A percentile compares a stretch with the other conserved stretches of the same genome.
phyloP scores from a whole-genome alignment of 2,888 invertebrate genomes.

The Drosophila anomalata region DNA sequence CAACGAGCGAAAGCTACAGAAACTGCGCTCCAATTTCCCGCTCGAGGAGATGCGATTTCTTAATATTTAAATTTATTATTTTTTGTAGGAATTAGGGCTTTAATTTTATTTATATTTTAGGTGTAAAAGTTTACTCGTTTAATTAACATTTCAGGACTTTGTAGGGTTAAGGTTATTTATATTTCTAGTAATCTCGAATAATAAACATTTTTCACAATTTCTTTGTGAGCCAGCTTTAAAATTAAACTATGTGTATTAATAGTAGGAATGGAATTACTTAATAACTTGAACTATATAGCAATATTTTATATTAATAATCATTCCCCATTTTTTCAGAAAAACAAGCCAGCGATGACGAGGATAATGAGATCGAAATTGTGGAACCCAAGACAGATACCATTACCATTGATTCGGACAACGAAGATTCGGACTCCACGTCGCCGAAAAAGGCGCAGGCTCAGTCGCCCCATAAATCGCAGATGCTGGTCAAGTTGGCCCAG shows the following conservation, averaged over 20 bases:
- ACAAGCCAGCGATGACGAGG: slow-evolving; percentile 83
- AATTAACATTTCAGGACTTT: neutral
- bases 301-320: neutral
- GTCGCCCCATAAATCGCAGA: neutral
- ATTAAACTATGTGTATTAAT: neutral
- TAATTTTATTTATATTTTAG: neutral
- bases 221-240: neutral
- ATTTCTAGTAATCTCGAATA: neutral
- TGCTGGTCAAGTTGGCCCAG: neutral
- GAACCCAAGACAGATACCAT: slow-evolving; percentile 83
- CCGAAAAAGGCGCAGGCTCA: slow-evolving; percentile 10
- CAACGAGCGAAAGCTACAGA: slow-evolving; percentile 66
- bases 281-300: neutral
- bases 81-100: neutral
- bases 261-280: neutral
- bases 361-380: slow-evolving; percentile 84
- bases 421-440: slow-evolving; percentile 66
- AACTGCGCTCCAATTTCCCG: slow-evolving; percentile 74
- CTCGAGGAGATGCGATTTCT: slow-evolving; percentile 77
- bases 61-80: slow-evolving; percentile 40
- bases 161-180: neutral
- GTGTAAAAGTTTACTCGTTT: slow-evolving; percentile 1
- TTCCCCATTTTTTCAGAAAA: slow-evolving; percentile 70
- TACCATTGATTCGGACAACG: slow-evolving; percentile 83
- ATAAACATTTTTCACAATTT: slow-evolving; percentile 14